Evolutionary conservation across 2,797 vertebrate species (phyloP).

Genomic region (Artibeus lituratus): DNA sequence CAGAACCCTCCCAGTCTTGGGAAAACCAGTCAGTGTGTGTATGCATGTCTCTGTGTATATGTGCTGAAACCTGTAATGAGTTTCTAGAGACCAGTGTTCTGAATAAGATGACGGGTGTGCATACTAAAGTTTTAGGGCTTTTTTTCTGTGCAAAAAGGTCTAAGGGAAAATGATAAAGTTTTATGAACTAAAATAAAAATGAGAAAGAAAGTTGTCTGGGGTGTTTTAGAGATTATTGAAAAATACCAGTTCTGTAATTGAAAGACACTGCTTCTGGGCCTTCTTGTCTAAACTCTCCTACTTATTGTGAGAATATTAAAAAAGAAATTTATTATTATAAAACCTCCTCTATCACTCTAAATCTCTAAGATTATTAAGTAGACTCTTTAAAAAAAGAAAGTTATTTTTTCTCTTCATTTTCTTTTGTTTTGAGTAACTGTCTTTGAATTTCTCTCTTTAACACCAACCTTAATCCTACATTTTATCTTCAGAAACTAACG

Average conservation of each 20-base stretch:
- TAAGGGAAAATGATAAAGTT: not conserved
- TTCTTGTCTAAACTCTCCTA: not conserved
- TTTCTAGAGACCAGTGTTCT: not conserved
- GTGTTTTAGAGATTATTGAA: not conserved
- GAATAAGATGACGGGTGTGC: not conserved
- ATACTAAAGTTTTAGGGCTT: not conserved
- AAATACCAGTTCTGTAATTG: not conserved
- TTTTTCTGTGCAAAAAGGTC: not conserved
- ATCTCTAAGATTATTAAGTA: not conserved
- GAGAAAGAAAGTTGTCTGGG: not conserved
- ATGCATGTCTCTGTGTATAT: rapidly evolving
- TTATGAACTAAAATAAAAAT: not conserved
- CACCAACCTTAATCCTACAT: not conserved
- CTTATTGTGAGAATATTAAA: not conserved
- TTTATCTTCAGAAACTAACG: not conserved
- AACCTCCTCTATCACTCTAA: not conserved
- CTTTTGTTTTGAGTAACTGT: not conserved
- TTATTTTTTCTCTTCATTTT: not conserved
- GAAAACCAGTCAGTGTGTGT: not conserved
- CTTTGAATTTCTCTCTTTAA: not conserved
- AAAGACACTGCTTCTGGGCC: not conserved
- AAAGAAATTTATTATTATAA: not conserved
- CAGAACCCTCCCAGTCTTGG: not conserved
- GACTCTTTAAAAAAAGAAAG: not conserved
- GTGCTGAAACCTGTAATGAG: not conserved